These are phyloP conservation scores for Amniataba percoides DNA, from an alignment of 2,797 vertebrate genomes.

Conservation along the genomic window DNA sequence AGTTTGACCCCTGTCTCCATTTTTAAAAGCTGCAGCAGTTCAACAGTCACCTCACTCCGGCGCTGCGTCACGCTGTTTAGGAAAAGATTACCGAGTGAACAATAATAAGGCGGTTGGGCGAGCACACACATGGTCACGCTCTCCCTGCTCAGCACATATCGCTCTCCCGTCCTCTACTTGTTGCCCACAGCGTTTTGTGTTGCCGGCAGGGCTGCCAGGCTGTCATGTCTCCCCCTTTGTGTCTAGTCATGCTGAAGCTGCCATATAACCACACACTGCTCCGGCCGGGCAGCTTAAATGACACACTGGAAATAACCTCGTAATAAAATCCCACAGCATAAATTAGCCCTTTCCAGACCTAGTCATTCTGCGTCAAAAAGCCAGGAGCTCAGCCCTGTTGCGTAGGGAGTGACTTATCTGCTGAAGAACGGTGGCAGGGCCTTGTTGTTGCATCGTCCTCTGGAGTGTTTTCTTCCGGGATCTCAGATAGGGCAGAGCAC, in stretches of 20 bases:
- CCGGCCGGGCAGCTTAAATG: constrained; percentile 49
- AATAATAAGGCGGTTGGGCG: constrained; percentile 39
- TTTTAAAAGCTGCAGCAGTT: constrained; percentile 3
- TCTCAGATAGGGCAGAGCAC: constrained; percentile 28
- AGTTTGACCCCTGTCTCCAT: constrained; percentile 32
- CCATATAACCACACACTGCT: constrained; percentile 50
- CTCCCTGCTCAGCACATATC: constrained; percentile 10
- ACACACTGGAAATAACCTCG: constrained; percentile 65
- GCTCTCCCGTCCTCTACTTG: constrained; percentile 27
- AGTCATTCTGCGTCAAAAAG: constrained; percentile 57
- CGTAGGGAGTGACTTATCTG: constrained; percentile 10
- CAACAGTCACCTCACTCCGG: constrained; percentile 1
- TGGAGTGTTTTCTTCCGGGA: constrained; percentile 46
- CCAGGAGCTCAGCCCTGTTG: constrained; percentile 36
- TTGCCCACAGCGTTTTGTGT: constrained; percentile 31
- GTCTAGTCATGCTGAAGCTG: constrained; percentile 72
- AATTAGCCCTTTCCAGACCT: constrained; percentile 56
- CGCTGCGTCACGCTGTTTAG: constrained; percentile 42
- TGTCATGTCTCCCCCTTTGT: constrained; percentile 53
- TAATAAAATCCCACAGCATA: constrained; percentile 68
- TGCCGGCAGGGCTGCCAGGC: constrained; percentile 47
- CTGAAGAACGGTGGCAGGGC: constrained; percentile 6
- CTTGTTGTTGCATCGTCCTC: constrained; percentile 38
- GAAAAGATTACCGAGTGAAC: constrained; percentile 37
- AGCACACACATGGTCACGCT: constrained; percentile 31